phyloP scores from a whole-genome alignment of 1,140 invertebrate genomes.

The Drosophila lini region DNA sequence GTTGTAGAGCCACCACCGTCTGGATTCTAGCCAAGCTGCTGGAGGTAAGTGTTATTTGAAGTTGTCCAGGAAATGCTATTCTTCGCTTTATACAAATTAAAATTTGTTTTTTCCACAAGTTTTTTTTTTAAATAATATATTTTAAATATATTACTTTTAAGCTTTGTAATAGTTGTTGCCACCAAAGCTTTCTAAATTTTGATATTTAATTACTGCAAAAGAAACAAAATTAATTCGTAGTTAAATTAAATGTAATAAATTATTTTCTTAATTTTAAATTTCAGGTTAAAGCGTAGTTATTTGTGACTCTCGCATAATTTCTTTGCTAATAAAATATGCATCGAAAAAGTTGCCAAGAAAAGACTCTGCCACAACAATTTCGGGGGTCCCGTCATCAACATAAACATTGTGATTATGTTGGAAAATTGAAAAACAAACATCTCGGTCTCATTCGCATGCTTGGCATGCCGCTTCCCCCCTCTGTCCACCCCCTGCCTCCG shows the following conservation, averaged over 20 bases:
- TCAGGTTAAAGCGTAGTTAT: no score
- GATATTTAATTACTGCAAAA: not conserved
- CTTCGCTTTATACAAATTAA: no score
- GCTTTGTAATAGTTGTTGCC: not conserved
- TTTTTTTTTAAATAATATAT: no score
- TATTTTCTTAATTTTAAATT: no score
- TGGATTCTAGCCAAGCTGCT: constrained; percentile 2
- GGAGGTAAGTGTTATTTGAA: not conserved
- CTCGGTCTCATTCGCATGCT: constrained; percentile 25
- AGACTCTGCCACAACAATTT: constrained; percentile 30
- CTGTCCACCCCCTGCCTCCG: not conserved
- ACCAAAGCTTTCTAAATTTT: not conserved
- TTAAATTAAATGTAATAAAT: no score
- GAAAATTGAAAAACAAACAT: constrained; percentile 15
- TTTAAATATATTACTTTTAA: no score
- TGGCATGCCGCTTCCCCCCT: constrained; percentile 4
- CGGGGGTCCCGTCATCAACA: constrained; percentile 17
- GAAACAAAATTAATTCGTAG: no score
- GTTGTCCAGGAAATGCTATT: not conserved
- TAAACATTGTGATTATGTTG: constrained; percentile 27
- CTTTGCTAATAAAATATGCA: not conserved
- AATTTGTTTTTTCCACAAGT: no score
- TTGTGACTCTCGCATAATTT: constrained; percentile 1
- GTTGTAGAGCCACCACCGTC: constrained; percentile 11
- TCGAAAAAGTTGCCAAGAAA: not conserved